Evolutionary conservation across 2,888 invertebrate species (phyloP), one percentile per base, ranked within the genome.

Genomic region (Merodon equestris): DNA sequence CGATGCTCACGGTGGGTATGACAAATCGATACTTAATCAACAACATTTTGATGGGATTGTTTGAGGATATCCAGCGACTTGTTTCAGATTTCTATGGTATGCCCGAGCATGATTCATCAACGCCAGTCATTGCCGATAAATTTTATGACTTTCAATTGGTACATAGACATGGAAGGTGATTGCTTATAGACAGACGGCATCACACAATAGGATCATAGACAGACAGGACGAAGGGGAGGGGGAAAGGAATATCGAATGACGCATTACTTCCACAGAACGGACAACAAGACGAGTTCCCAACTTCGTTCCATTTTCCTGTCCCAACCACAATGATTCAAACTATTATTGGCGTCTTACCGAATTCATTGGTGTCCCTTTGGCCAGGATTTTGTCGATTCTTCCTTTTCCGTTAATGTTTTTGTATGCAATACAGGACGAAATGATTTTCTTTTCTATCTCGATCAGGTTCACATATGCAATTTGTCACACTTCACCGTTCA

Each of bases 11-110:
- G 50, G 19, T 54, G 57, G 57, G 60, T 51, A 77, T 57, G 77
- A 77, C 77, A 77, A 77, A 77, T 77, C 77, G 77, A 77, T 77
- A 77, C 73, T 77, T 68, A 77, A 77, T 77, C 77, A 77, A 77
- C 73, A 77, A 77, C 67, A 77, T 66, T 63, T 50, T 67, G 67
- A 72, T 57, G 56, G 61, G 56, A 61, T 60, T 61, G 58, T 66
- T n/a, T 73, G 73, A 73, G 73, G 73, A 73, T 72, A 64, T 27
- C 2, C 53, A 47, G 44, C 48, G 57, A 38, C 58, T 58, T 54
- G 58, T 38, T 42, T 60, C 56, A 53, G 50, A 27, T 27, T 27
- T 27, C 27, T 27, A 27, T 27, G 27, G 7, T 27, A n/a, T n/a
- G n/a, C n/a, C n/a, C 27, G 3, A 19, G 57, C 47, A 67, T 68